These are phyloP conservation scores for Tridacna gigas DNA, from an alignment of 2,888 invertebrate species.

Conservation along the genomic window DNA sequence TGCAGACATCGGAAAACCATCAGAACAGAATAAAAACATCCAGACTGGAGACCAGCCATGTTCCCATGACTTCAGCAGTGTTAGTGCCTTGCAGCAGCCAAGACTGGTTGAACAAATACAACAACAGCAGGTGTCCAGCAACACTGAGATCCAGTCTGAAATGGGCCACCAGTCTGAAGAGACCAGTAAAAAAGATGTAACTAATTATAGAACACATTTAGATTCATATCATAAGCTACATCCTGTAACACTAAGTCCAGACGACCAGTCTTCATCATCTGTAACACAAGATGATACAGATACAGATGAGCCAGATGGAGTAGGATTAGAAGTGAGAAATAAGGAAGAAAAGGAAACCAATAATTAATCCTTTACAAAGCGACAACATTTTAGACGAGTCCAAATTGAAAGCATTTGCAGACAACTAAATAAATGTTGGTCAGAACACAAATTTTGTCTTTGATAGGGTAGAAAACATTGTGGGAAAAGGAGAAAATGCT, in stretches of 20 bases:
- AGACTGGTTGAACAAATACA: neutral
- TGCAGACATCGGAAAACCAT: neutral
- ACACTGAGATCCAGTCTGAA: too few species aligned
- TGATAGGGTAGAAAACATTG: too few species aligned
- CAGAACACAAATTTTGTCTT: too few species aligned
- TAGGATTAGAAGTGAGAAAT: neutral
- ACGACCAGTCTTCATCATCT: neutral
- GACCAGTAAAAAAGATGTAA: neutral
- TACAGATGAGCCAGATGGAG: neutral
- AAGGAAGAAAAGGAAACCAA: too few species aligned
- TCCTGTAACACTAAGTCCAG: neutral
- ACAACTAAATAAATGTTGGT: too few species aligned
- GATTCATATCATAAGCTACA: constrained; percentile 11
- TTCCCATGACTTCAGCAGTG: constrained; percentile 10
- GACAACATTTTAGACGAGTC: too few species aligned
- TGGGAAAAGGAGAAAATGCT: too few species aligned
- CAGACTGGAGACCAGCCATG: neutral
- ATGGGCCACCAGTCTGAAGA: neutral
- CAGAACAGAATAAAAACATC: constrained; percentile 4
- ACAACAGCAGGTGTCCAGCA: neutral
- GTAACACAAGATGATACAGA: neutral
- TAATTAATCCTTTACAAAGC: too few species aligned
- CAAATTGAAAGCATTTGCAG: too few species aligned
- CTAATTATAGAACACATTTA: neutral
- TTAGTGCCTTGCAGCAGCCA: constrained; percentile 3